phyloP scores from a whole-genome alignment of 1,140 invertebrate genomes.

The Agrypnia vestita region DNA sequence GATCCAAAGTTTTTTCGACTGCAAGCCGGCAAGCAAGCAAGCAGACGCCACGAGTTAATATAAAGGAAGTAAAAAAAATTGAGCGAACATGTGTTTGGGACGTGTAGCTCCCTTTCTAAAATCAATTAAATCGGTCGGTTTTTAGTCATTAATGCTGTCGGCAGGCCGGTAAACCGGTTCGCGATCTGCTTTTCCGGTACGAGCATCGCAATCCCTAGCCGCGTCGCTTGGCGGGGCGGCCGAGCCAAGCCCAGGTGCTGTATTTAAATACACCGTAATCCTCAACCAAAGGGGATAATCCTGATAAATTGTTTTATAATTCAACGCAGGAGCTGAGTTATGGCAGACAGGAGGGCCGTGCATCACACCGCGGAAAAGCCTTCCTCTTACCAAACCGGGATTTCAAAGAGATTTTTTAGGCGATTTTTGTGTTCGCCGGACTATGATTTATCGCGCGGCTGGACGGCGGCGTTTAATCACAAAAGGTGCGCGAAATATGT shows the following conservation, averaged over 20 bases:
- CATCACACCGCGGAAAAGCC: slow-evolving; percentile 44
- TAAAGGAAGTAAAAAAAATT: no score
- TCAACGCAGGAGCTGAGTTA: slow-evolving; percentile 61
- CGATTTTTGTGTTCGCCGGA: slow-evolving; percentile 37
- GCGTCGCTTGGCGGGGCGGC: not conserved
- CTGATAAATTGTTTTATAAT: slow-evolving; percentile 62
- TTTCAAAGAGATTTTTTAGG: slow-evolving; percentile 32
- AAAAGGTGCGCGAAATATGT: slow-evolving; percentile 27
- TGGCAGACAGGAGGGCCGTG: slow-evolving; percentile 57
- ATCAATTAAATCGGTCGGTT: no score
- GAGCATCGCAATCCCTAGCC: no score
- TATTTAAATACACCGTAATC: slow-evolving; percentile 61
- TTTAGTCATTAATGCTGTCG: no score
- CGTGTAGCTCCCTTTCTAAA: no score
- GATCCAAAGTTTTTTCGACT: no score
- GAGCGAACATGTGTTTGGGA: no score
- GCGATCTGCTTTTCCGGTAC: no score
- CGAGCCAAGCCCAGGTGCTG: slow-evolving; percentile 53
- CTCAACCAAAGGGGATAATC: slow-evolving; percentile 60
- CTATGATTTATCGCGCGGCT: slow-evolving; percentile 14
- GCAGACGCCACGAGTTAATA: no score
- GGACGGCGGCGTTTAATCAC: slow-evolving; percentile 26
- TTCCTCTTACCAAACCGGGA: not conserved
- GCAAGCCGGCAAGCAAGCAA: no score
- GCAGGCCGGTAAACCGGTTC: no score